Conservation (phyloP, 2,113 vertebrate species). For the Ctenodactylus gundi region DNA sequence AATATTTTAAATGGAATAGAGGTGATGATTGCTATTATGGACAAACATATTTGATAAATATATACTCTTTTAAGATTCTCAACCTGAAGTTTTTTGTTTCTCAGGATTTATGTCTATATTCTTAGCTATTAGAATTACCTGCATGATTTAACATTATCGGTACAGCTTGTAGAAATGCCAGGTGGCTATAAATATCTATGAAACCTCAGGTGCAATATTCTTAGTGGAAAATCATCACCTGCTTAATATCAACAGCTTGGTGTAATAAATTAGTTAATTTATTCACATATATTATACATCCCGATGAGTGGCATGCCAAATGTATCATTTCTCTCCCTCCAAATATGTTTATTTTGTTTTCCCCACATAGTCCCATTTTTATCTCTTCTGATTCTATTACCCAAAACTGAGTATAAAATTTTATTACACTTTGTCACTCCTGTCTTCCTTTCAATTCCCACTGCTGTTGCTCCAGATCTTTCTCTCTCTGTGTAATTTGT, state of each 20-base stretch:
- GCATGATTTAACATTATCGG: conserved; percentile 48
- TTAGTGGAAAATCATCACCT: conserved; percentile 57
- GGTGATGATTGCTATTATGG: neutral
- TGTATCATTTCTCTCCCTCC: neutral
- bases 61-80: conserved; percentile 41
- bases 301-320: conserved; percentile 20
- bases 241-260: conserved; percentile 43
- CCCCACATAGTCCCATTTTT: neutral
- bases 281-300: conserved; percentile 23
- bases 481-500: neutral
- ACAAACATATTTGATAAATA: conserved; percentile 11
- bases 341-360: neutral
- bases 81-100: conserved; percentile 32
- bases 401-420: neutral
- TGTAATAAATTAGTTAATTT: conserved; percentile 26
- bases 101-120: neutral
- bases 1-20: conserved; percentile 11
- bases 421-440: neutral
- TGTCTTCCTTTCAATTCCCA: neutral
- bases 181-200: conserved; percentile 60
- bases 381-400: neutral
- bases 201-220: conserved; percentile 58
- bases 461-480: neutral
- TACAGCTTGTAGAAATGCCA: conserved; percentile 60
- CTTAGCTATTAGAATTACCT: conserved; percentile 43